Percentiles rank a stretch among this genome's conserved stretches.
Conservation (phyloP, 2,797 vertebrate species). For the Linurgus olivaceus region DNA sequence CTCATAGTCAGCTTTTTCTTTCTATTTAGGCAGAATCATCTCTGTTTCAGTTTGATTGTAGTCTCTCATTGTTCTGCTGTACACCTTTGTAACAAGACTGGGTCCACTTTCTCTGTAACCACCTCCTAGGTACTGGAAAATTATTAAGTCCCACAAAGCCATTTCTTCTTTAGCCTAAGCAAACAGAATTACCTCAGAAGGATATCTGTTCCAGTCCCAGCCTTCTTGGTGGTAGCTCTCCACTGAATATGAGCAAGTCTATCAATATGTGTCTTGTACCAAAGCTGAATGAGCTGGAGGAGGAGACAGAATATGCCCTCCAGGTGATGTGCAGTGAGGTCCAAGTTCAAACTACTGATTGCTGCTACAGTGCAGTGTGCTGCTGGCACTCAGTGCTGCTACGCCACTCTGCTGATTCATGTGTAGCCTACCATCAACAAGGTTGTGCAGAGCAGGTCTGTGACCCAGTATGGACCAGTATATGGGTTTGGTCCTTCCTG, state of each 20-base stretch:
- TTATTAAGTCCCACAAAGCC: background rate
- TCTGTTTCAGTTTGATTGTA: background rate
- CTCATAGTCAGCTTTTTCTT: background rate
- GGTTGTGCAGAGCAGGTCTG: background rate
- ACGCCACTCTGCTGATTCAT: accelerated
- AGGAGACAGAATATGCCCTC: background rate
- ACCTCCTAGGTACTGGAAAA: background rate
- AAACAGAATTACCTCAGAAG: background rate
- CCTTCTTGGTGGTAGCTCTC: background rate
- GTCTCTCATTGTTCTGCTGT: background rate
- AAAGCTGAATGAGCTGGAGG: background rate
- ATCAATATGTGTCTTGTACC: background rate
- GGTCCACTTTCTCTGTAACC: background rate
- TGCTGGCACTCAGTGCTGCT: background rate
- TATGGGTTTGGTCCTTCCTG: background rate
- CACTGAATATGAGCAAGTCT: background rate
- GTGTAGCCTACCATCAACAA: accelerated
- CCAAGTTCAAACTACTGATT: background rate
- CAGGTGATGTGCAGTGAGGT: background rate
- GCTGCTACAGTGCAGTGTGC: background rate
- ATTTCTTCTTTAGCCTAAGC: background rate
- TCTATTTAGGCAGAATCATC: background rate
- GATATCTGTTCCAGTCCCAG: background rate
- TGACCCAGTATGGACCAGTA: background rate
- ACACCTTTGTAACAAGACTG: background rate